phyloP scores from a whole-genome alignment of 2,113 vertebrate species.

The Python bivittatus region DNA sequence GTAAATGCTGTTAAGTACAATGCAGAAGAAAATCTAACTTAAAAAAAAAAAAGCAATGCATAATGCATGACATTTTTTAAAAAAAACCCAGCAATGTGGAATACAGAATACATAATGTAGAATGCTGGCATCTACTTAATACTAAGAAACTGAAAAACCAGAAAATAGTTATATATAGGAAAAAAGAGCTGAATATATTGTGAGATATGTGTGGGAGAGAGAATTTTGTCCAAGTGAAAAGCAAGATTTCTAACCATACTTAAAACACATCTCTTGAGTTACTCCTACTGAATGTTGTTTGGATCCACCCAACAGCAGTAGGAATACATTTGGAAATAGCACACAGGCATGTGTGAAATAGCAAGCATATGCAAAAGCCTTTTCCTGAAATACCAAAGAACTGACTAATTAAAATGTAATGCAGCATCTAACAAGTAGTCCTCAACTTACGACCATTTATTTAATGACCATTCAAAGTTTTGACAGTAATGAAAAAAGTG shows the following conservation, averaged over 20 bases:
- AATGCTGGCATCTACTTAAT: constrained; percentile 13
- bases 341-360: background rate
- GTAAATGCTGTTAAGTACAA: background rate
- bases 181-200: constrained; percentile 33
- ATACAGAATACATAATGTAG: background rate
- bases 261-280: constrained; percentile 36
- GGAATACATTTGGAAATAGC: background rate
- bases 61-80: background rate
- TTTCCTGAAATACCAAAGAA: background rate
- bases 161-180: background rate
- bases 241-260: constrained; percentile 26
- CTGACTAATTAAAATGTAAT: constrained; percentile 24
- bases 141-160: constrained; percentile 16
- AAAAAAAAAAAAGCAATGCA: constrained; percentile 29
- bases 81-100: constrained; percentile 2
- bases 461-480: no score
- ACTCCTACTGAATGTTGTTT: constrained; percentile 32
- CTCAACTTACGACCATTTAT: no score
- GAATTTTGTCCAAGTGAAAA: constrained; percentile 33
- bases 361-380: constrained; percentile 1
- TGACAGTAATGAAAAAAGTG: no score
- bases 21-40: constrained; percentile 16
- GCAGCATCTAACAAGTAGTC: background rate
- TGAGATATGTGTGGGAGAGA: background rate
- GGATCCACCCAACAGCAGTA: background rate